These are phyloP conservation scores for Ciona savignyi DNA, from an alignment of 23 tunicate genomes.

Conservation along the genomic window DNA sequence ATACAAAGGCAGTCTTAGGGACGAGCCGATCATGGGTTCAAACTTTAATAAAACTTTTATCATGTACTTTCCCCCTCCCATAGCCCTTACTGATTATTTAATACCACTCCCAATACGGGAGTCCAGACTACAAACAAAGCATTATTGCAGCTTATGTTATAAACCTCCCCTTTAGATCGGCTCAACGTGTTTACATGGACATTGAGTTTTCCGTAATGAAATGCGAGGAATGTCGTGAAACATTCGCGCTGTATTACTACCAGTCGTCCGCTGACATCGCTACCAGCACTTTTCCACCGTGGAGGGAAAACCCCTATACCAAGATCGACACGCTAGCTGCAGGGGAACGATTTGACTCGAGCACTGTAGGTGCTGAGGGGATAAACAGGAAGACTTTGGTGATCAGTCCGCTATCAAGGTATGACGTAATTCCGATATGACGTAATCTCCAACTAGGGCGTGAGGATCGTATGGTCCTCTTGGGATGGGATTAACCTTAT, in stretches of 20 bases:
- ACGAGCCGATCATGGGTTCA: too few species aligned
- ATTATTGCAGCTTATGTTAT: too few species aligned
- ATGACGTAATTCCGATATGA: too few species aligned
- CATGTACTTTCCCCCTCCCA: too few species aligned
- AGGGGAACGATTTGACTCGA: conserved; percentile 57
- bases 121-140: too few species aligned
- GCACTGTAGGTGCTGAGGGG: conserved; percentile 27
- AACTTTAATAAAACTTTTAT: too few species aligned
- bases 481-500: too few species aligned
- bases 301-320: conserved; percentile 75
- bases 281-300: conserved; percentile 83
- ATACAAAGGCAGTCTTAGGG: too few species aligned
- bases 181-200: conserved; percentile 70
- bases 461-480: too few species aligned
- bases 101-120: too few species aligned
- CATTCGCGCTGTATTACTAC: conserved; percentile 81
- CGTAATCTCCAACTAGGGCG: too few species aligned
- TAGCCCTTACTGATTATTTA: too few species aligned
- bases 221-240: conserved; percentile 74
- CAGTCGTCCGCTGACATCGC: conserved; percentile 50
- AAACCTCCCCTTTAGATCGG: conserved; percentile 46
- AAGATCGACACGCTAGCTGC: conserved; percentile 95
- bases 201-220: conserved; percentile 76
- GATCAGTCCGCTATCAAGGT: conserved; percentile 67
- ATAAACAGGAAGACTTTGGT: conserved; percentile 74